Percentiles rank a stretch among this genome's conserved stretches.
phyloP scores from a whole-genome alignment of 2,113 vertebrate genomes.

The Hyperopisus bebe region DNA sequence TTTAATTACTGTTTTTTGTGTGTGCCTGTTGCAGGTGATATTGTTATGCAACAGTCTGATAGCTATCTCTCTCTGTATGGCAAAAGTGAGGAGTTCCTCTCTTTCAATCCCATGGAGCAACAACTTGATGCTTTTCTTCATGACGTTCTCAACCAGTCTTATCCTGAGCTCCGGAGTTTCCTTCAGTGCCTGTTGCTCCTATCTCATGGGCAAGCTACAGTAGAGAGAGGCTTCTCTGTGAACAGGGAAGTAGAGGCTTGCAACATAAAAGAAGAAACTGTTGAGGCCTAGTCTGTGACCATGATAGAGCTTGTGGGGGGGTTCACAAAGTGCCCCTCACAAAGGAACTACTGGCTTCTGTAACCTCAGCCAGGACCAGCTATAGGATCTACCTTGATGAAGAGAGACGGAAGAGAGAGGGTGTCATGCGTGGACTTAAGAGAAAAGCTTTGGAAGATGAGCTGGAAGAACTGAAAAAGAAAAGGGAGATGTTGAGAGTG shows the following conservation, averaged over 20 bases:
- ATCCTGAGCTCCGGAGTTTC: conserved; percentile 20
- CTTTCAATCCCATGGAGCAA: neutral
- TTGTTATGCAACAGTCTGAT: neutral
- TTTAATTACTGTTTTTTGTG: neutral
- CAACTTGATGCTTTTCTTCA: conserved; percentile 18
- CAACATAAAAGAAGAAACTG: neutral
- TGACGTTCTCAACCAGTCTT: conserved; percentile 4
- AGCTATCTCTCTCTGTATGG: neutral
- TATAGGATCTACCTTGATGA: neutral
- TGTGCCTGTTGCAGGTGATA: neutral
- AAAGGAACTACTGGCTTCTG: conserved; percentile 20
- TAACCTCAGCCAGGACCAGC: conserved; percentile 7
- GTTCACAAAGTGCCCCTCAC: conserved; percentile 18
- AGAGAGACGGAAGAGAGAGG: conserved; percentile 2
- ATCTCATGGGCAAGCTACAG: neutral
- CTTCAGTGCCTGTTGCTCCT: neutral
- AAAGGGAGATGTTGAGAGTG: neutral
- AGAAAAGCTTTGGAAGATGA: neutral
- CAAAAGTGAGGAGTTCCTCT: neutral
- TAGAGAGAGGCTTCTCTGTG: neutral
- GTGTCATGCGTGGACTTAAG: neutral
- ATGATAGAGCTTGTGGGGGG: neutral
- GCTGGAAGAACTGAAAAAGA: neutral
- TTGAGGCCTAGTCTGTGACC: neutral
- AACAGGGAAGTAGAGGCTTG: conserved; percentile 21